Evolutionary conservation across 2,888 invertebrate species (phyloP).

Genomic region (Pyrrhosoma nymphula): DNA sequence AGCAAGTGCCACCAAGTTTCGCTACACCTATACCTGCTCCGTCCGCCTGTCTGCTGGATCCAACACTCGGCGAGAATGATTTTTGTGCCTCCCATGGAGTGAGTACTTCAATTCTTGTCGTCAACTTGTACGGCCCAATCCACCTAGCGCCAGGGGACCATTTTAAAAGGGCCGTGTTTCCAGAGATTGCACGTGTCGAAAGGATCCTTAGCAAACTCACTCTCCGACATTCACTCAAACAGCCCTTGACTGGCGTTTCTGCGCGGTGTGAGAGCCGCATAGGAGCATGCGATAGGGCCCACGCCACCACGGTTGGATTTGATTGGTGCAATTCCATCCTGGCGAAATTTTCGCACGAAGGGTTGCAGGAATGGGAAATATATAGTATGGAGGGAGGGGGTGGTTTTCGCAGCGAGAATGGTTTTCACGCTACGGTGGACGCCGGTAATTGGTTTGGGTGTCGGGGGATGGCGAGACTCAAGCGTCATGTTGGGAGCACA

Average conservation of each 20-base stretch:
- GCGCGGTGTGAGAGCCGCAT: neutral
- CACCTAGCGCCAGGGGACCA: too few species aligned
- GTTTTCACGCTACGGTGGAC: conserved; percentile 35
- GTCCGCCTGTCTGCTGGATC: too few species aligned
- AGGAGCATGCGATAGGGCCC: neutral
- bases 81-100: too few species aligned
- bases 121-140: too few species aligned
- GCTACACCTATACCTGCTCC: too few species aligned
- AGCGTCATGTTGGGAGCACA: too few species aligned
- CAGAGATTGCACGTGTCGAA: neutral
- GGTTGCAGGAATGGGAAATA: neutral
- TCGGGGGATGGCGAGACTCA: neutral
- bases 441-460: conserved; percentile 53
- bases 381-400: neutral
- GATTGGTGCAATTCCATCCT: neutral
- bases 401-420: conserved; percentile 6
- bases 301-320: neutral
- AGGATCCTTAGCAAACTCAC: neutral
- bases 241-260: neutral
- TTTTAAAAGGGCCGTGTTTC: neutral
- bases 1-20: too few species aligned
- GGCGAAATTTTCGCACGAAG: neutral
- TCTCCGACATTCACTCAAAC: neutral
- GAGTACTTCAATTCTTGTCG: too few species aligned
- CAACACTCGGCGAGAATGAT: too few species aligned